phyloP scores from a whole-genome alignment of 2,797 vertebrate species.

The Acanthurus leucopareius region DNA sequence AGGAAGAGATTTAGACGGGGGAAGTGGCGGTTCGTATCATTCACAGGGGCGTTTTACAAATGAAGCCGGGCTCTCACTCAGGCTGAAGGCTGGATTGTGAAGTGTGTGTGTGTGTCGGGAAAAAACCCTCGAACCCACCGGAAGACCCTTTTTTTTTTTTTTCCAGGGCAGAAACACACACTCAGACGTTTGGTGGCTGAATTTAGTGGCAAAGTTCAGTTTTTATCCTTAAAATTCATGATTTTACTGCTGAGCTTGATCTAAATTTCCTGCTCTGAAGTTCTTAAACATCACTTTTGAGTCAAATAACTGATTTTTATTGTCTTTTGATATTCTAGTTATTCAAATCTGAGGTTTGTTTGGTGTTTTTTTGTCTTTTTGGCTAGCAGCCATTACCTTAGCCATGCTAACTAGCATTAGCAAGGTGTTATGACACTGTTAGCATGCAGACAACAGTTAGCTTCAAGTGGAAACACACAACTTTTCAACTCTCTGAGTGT shows the following conservation, averaged over 20 bases:
- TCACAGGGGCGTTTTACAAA: constrained; percentile 63
- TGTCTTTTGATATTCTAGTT: too few species aligned
- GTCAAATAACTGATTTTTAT: too few species aligned
- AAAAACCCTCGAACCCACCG: too few species aligned
- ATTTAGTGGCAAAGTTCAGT: not conserved
- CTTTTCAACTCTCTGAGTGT: too few species aligned
- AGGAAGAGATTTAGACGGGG: constrained; percentile 54
- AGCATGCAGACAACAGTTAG: not conserved
- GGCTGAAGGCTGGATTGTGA: constrained; percentile 44
- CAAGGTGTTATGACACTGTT: not conserved
- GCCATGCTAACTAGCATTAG: not conserved
- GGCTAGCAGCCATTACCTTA: not conserved
- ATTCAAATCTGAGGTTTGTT: too few species aligned
- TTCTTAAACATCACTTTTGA: not conserved
- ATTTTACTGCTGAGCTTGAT: too few species aligned
- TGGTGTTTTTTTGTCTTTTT: too few species aligned
- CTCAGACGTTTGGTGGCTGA: too few species aligned
- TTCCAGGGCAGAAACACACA: too few species aligned
- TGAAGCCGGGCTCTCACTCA: constrained; percentile 51
- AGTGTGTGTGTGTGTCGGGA: too few species aligned
- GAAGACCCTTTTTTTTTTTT: too few species aligned
- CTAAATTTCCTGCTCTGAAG: not conserved
- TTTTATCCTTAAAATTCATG: not conserved
- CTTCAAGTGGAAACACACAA: not conserved
- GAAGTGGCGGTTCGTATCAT: constrained; percentile 48